Conservation (phyloP, 2,888 invertebrate genomes). For the Ephialtes manifestator region DNA sequence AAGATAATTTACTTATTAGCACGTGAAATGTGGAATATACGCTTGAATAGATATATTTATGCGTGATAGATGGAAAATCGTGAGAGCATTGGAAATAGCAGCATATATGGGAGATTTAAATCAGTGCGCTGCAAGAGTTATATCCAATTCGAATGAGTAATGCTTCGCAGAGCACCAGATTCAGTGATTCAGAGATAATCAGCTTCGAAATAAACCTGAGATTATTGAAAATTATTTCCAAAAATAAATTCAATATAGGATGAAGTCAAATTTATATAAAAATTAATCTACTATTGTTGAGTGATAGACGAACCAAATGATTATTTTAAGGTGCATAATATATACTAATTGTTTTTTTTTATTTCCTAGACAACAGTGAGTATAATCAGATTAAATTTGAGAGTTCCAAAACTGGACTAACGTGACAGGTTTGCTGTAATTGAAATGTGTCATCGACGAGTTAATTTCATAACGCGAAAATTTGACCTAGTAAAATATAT, state of each 20-base stretch:
- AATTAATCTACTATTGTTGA: not conserved
- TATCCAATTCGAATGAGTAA: constrained; percentile 49
- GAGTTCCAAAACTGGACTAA: not conserved
- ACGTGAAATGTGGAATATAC: not conserved
- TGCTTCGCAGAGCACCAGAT: not conserved
- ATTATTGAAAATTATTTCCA: not conserved
- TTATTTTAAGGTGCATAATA: not conserved
- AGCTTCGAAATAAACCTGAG: not conserved
- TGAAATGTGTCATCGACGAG: no score
- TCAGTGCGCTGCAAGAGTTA: constrained; percentile 22
- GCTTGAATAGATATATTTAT: not conserved
- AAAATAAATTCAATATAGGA: not conserved
- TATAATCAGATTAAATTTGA: not conserved
- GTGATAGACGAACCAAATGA: not conserved
- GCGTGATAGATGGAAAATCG: constrained; percentile 7
- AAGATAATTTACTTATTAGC: not conserved
- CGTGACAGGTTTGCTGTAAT: no score
- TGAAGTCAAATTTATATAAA: not conserved
- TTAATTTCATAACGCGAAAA: no score
- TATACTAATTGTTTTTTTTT: not conserved
- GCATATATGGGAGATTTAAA: constrained; percentile 61
- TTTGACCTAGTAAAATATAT: no score
- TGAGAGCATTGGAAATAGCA: constrained; percentile 36
- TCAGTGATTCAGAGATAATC: not conserved
- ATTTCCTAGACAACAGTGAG: not conserved